Evolutionary conservation across 2,113 vertebrate species (phyloP), one percentile per base, ranked within the genome.

Genomic region (Cromileptes altivelis): DNA sequence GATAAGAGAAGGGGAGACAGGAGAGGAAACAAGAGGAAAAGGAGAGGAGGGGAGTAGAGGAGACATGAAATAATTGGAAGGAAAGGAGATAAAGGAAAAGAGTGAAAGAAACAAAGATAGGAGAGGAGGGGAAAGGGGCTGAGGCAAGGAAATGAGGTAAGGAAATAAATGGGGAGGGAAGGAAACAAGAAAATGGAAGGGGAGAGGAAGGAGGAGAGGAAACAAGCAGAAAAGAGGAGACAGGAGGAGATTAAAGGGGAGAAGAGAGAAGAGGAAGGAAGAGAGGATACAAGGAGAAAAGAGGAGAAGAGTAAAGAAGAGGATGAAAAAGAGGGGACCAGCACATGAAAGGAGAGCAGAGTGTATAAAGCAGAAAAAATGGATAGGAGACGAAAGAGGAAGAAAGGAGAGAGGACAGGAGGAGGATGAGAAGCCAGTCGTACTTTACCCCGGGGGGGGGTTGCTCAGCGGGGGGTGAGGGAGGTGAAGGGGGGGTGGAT

Each of bases 341-440:
- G 4, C 12, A 56, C 8, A 65, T 42, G 52, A 78, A 13, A 52
- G 33, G 52, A 64, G 23, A 19, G 17, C 11, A 25, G 57, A 52
- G 33, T 7, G 30, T 33, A 75, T 27, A 45, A 17, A 57, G 33
- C 6, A 75, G 55, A 37, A 74, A 58, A 61, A 68, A 67, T 40
- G 40, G 30, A 74, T 8, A 12, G 17, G n/a, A 45, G 25, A 61
- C 42, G 62, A 58, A 33, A 75, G 37, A 69, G 47, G 71, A 75
- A 52, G 75, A 79, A 71, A 68, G 61, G 73, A 81, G 76, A 87
- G 77, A 88, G 75, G 62, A 82, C 81, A 84, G 80, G 86, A 88
- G 85, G 89, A 87, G 89, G 80, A 88, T 73, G 88, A 85, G 90
- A 84, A 83, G 72, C 78, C 85, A 85, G 89, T 89, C 80, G 76